Percentiles rank a stretch among this genome's conserved stretches.
Conservation (phyloP, 2,888 invertebrate species). For the Scaptodrosophila latifasciaeformis region DNA sequence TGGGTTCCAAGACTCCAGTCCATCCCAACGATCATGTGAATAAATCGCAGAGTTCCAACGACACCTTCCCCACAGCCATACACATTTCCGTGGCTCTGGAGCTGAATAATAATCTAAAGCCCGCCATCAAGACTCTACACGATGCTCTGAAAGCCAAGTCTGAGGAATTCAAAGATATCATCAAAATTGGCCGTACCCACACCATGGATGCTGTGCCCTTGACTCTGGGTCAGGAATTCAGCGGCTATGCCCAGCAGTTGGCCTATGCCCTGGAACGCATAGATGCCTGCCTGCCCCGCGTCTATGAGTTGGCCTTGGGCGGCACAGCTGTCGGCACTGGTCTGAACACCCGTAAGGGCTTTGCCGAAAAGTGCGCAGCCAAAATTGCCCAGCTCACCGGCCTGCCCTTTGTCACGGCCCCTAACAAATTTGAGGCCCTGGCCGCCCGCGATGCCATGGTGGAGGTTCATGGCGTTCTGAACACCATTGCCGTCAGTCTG, state of each 20-base stretch:
- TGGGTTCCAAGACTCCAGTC: conserved; percentile 95
- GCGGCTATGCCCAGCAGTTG: conserved; percentile 92
- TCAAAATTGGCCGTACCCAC: conserved; percentile 95
- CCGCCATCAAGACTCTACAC: conserved; percentile 84
- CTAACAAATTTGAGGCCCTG: conserved; percentile 98
- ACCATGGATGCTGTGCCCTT: conserved; percentile 95
- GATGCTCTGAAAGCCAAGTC: conserved; percentile 86
- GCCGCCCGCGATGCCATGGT: conserved; percentile 96
- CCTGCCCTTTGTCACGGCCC: conserved; percentile 94
- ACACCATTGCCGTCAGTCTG: conserved; percentile 91
- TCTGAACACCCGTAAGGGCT: conserved; percentile 94
- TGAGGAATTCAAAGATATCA: conserved; percentile 90
- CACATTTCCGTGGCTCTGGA: conserved; percentile 96
- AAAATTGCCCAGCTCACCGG: conserved; percentile 88
- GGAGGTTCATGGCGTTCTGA: conserved; percentile 96
- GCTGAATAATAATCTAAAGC: conserved; percentile 87
- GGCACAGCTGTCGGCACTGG: conserved; percentile 99
- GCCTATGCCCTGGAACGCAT: conserved; percentile 90
- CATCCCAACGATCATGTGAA: conserved; percentile 99
- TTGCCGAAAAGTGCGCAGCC: conserved; percentile 93
- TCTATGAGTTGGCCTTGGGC: conserved; percentile 94
- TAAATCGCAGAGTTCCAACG: conserved; percentile 98
- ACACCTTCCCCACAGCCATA: conserved; percentile 99
- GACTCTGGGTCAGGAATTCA: conserved; percentile 98
- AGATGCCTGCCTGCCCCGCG: conserved; percentile 86